These are phyloP conservation scores for Sesamia inferens DNA, from an alignment of 2,888 invertebrate genomes.

Conservation along the genomic window DNA sequence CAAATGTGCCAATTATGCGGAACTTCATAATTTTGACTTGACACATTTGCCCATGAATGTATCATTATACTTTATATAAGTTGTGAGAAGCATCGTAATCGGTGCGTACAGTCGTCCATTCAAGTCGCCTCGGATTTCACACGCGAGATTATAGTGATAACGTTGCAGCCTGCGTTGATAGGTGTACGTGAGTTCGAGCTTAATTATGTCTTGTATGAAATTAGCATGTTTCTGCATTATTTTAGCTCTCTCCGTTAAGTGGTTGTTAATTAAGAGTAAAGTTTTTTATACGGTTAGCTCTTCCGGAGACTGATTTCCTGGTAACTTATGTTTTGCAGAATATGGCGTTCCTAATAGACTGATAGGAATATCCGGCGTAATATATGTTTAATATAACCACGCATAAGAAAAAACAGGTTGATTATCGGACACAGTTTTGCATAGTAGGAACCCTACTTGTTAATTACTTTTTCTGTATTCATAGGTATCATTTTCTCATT, in stretches of 20 bases:
- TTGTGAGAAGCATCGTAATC: slow-evolving; percentile 51
- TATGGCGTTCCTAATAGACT: neutral
- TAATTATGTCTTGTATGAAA: slow-evolving; percentile 18
- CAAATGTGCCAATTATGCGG: neutral
- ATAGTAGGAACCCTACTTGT: neutral
- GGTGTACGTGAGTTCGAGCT: slow-evolving; percentile 28
- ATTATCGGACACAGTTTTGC: neutral
- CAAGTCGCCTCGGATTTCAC: slow-evolving; percentile 50
- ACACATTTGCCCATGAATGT: slow-evolving; percentile 31
- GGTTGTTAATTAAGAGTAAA: slow-evolving; percentile 32
- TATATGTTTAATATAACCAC: neutral
- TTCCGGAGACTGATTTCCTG: slow-evolving; percentile 39
- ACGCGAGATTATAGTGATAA: slow-evolving; percentile 51
- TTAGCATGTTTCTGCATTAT: slow-evolving; percentile 27
- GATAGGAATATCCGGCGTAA: neutral
- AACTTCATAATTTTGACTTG: slow-evolving; percentile 16
- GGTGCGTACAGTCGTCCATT: slow-evolving; percentile 49
- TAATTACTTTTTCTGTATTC: neutral
- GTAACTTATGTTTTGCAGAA: slow-evolving; percentile 3
- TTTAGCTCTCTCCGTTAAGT: slow-evolving; percentile 46
- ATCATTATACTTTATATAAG: slow-evolving; percentile 46
- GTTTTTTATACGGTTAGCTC: neutral
- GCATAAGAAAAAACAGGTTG: neutral
- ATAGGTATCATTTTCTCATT: neutral
- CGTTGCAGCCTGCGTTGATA: slow-evolving; percentile 39